phyloP scores from a whole-genome alignment of 2,888 invertebrate genomes.

The Exocentrus adspersus region DNA sequence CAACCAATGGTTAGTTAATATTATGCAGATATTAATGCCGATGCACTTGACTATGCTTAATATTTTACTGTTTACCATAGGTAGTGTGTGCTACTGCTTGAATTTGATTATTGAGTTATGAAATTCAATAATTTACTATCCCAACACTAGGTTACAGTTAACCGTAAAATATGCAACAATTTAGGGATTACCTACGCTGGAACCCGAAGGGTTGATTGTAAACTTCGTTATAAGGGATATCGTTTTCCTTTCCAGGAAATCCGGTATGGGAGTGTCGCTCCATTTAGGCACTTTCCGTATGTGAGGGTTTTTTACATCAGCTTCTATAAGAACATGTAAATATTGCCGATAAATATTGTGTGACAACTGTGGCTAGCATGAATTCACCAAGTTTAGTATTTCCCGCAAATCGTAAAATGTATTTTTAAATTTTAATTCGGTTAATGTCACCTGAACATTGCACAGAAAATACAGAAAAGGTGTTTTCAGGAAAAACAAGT shows the following conservation, averaged over 20 bases:
- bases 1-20: too few species aligned
- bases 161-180: constrained; percentile 33
- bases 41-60: too few species aligned
- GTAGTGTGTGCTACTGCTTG: too few species aligned
- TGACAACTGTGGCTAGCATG: constrained; percentile 18
- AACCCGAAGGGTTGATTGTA: constrained; percentile 39
- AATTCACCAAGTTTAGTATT: constrained; percentile 13
- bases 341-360: constrained; percentile 25
- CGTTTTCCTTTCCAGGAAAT: constrained; percentile 44
- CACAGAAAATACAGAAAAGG: too few species aligned
- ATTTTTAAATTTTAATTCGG: constrained; percentile 4
- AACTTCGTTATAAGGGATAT: constrained; percentile 45
- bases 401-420: constrained; percentile 8
- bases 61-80: too few species aligned
- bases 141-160: constrained; percentile 21
- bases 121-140: too few species aligned
- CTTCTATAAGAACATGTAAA: constrained; percentile 9
- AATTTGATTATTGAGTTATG: too few species aligned
- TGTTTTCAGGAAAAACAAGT: too few species aligned
- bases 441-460: too few species aligned
- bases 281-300: constrained; percentile 27
- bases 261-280: constrained; percentile 42
- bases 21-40: too few species aligned
- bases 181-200: constrained; percentile 31
- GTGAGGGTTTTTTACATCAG: constrained; percentile 27